These are phyloP conservation scores for Epiblema foenella DNA, from an alignment of 2,888 invertebrate genomes.

Conservation along the genomic window DNA sequence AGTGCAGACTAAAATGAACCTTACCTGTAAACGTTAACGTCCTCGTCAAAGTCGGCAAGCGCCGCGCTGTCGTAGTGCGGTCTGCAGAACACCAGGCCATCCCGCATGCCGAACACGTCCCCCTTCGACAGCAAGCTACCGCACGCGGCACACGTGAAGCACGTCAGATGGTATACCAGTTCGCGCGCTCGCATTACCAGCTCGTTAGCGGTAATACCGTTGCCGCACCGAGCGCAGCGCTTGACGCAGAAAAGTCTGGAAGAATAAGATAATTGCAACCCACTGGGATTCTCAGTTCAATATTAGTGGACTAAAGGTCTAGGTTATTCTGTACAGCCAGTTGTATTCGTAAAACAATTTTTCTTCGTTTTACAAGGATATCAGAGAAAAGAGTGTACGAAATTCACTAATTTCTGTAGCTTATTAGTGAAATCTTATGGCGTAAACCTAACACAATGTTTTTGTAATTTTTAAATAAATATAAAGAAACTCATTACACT, in stretches of 20 bases:
- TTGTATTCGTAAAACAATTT: too few species aligned
- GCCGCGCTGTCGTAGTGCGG: slow-evolving; percentile 84
- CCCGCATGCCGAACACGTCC: slow-evolving; percentile 95
- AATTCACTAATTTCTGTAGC: too few species aligned
- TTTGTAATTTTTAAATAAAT: too few species aligned
- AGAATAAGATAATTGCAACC: slow-evolving; percentile 53
- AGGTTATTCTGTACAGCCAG: too few species aligned
- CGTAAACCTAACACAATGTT: too few species aligned
- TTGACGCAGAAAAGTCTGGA: slow-evolving; percentile 94
- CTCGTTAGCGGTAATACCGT: slow-evolving; percentile 94
- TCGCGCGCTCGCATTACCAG: slow-evolving; percentile 96
- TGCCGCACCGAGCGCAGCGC: slow-evolving; percentile 93
- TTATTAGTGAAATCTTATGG: too few species aligned
- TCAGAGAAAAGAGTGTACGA: too few species aligned
- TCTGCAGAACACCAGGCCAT: slow-evolving; percentile 91
- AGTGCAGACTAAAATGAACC: background rate
- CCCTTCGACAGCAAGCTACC: slow-evolving; percentile 93
- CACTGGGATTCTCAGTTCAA: background rate
- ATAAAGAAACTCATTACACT: too few species aligned
- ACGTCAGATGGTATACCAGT: slow-evolving; percentile 94
- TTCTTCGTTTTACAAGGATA: too few species aligned
- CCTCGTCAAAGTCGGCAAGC: slow-evolving; percentile 87
- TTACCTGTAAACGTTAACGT: slow-evolving; percentile 79
- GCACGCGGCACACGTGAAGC: slow-evolving; percentile 95
- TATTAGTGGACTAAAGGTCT: too few species aligned